Evolutionary conservation across 2,113 vertebrate species (phyloP).

Genomic region (Melozone crissalis): DNA sequence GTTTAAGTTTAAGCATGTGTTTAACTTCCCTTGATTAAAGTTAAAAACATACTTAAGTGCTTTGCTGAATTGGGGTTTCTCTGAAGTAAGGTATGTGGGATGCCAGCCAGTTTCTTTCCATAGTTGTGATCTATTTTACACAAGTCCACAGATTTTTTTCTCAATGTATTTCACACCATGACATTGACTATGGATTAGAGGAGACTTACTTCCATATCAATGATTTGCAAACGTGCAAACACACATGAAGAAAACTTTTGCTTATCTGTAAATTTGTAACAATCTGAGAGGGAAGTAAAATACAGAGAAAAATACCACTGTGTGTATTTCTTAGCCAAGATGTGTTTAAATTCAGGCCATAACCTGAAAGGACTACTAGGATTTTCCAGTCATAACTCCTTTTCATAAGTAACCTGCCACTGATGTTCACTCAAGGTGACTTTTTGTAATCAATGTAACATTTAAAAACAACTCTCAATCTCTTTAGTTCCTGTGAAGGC

Average conservation of each 20-base stretch:
- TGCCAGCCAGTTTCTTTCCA: slow-evolving; percentile 15
- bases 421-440: background rate
- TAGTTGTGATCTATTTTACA: background rate
- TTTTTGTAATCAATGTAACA: background rate
- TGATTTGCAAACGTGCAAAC: background rate
- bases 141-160: background rate
- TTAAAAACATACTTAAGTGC: slow-evolving; percentile 44
- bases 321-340: background rate
- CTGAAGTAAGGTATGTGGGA: slow-evolving; percentile 17
- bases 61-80: slow-evolving; percentile 47
- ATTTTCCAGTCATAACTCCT: background rate
- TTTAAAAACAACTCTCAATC: background rate
- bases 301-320: background rate
- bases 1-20: slow-evolving; percentile 63
- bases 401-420: background rate
- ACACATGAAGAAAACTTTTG: background rate
- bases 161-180: background rate
- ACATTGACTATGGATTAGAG: background rate
- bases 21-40: slow-evolving; percentile 61
- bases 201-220: background rate
- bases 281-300: background rate
- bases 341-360: background rate
- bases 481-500: background rate
- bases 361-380: background rate
- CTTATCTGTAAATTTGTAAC: background rate